phyloP scores from a whole-genome alignment of 2,888 invertebrate genomes.

The Eretmocerus hayati region DNA sequence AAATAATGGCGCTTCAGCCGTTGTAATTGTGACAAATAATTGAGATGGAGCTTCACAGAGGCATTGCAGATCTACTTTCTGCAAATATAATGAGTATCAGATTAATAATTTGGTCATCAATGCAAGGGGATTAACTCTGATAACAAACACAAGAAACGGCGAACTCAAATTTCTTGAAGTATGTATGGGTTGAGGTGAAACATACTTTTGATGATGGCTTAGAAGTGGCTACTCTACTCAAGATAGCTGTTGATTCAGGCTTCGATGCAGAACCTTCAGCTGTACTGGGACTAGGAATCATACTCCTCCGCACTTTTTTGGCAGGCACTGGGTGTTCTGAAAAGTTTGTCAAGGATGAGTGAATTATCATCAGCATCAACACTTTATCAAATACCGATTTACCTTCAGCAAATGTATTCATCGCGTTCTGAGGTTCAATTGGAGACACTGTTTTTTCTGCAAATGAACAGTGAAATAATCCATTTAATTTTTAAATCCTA shows the following conservation, averaged over 20 bases:
- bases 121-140: neutral
- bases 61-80: slow-evolving; percentile 47
- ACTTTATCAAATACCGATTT: slow-evolving; percentile 25
- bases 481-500: neutral
- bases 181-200: too few species aligned
- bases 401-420: neutral
- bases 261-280: slow-evolving; percentile 45
- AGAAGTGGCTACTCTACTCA: slow-evolving; percentile 16
- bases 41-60: slow-evolving; percentile 51
- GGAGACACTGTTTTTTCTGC: slow-evolving; percentile 25
- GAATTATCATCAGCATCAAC: neutral
- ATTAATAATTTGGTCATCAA: too few species aligned
- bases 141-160: too few species aligned
- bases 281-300: slow-evolving; percentile 45
- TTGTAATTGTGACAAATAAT: slow-evolving; percentile 50
- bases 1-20: slow-evolving; percentile 53
- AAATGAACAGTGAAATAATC: neutral
- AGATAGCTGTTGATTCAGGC: slow-evolving; percentile 44
- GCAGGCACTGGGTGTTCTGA: slow-evolving; percentile 35
- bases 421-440: slow-evolving; percentile 34
- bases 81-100: slow-evolving; percentile 19
- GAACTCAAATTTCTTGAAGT: too few species aligned
- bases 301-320: slow-evolving; percentile 40
- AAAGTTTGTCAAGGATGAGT: too few species aligned
- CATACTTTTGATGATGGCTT: too few species aligned